Evolutionary conservation across 2,888 invertebrate genomes (phyloP), one percentile per base, ranked within the genome.

Genomic region (Pyrrhosoma nymphula): DNA sequence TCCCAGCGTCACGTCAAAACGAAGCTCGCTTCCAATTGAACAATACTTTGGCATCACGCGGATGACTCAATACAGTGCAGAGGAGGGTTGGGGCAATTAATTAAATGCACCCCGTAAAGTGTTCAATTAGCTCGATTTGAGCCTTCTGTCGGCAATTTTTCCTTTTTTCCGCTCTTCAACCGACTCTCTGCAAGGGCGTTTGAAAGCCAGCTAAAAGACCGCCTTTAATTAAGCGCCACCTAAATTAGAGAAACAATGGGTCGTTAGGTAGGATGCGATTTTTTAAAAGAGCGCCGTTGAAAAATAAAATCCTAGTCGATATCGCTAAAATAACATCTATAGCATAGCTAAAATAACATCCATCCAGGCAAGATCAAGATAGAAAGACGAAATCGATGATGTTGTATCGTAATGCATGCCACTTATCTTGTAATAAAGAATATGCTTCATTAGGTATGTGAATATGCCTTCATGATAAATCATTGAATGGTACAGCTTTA

Each of bases 61-160:
- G 12, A 82, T 35, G 35, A n/a, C 16, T 30, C 35, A 30, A 35
- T 82, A 35, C 16, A 35, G 82, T 18, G 10, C 60, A 12, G 60
- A 18, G n/a, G n/a, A 26, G 69, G 69, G 39, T 35, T 23, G 69
- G 47, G 69, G 93, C 63, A 35, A 93, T 93, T 93, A 93, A 93
- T 93, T 93, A 47, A 93, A 93, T 69, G 93, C 63, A 93, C 47
- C 69, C 93, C 47, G 69, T 93, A 63, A 93, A 93, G 69, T 93
- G 93, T 39, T 93, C 93, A 93, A 93, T 93, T 93, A 93, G 63
- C 47, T 16, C 47, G 16, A 69, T 69, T 69, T 26, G 69, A 35
- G 63, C 30, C 39, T 60, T 69, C 82, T 82, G 93, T 26, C n/a
- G 69, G 35, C 47, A 63, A 63, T 63, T 60, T 35, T 63, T 60